Conservation (phyloP, 2,113 vertebrate genomes). For the Gasterosteus nipponicus region DNA sequence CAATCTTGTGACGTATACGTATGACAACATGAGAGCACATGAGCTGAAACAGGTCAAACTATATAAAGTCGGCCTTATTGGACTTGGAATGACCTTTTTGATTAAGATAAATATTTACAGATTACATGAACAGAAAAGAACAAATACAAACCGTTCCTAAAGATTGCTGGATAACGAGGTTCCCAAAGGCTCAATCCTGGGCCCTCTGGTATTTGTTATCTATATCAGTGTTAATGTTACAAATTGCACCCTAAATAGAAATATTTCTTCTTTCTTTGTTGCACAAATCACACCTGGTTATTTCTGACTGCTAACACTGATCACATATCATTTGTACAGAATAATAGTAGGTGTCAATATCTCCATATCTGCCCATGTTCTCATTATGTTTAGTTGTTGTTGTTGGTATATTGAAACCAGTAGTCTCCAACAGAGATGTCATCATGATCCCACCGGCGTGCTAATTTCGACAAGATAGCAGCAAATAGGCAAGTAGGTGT, state of each 20-base stretch:
- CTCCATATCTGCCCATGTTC: neutral
- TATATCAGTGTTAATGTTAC: neutral
- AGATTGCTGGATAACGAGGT: neutral
- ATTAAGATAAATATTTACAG: neutral
- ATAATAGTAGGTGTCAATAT: neutral
- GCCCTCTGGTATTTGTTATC: neutral
- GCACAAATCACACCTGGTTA: neutral
- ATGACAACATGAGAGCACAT: constrained; percentile 1
- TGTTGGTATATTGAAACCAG: neutral
- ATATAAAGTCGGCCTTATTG: neutral
- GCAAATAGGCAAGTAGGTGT: constrained; percentile 13
- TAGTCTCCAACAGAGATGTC: neutral
- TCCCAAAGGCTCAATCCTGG: neutral
- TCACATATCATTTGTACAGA: neutral
- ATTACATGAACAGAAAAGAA: neutral
- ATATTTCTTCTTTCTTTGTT: neutral
- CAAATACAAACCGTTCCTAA: neutral
- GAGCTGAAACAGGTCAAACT: neutral
- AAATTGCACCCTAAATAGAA: neutral
- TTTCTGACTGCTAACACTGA: constrained; percentile 2
- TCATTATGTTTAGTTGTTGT: neutral
- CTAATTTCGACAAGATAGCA: constrained; percentile 6
- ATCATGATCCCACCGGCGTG: neutral
- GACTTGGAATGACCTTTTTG: neutral
- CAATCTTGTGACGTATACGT: neutral